Conservation (phyloP, 2,113 vertebrate species). For the Grantiella picta region DNA sequence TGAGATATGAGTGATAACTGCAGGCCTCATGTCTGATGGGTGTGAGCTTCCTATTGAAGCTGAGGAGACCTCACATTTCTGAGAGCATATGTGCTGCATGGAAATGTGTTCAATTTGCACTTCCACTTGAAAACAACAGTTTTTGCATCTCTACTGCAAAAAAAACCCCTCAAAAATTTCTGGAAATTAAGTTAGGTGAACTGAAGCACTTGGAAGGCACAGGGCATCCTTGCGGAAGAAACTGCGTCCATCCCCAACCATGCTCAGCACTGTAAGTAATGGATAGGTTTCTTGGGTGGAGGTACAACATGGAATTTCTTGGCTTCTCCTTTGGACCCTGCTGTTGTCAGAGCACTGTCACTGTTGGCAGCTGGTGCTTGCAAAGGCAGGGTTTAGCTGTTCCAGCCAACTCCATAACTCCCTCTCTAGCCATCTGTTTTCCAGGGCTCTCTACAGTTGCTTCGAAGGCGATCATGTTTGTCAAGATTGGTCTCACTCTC, state of each 20-base stretch:
- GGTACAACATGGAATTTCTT: not conserved
- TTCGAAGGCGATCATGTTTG: not conserved
- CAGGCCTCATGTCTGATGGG: not conserved
- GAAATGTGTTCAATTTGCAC: not conserved
- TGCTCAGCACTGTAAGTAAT: not conserved
- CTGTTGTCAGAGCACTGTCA: not conserved
- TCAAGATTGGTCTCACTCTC: not conserved
- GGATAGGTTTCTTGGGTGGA: not conserved
- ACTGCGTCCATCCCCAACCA: not conserved
- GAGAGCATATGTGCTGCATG: fast-evolving
- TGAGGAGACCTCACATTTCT: not conserved
- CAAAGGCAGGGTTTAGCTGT: not conserved
- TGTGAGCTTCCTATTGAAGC: not conserved
- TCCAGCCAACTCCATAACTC: not conserved
- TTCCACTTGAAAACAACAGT: not conserved
- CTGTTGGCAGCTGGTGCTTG: not conserved
- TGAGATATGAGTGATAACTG: not conserved
- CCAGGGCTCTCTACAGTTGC: not conserved
- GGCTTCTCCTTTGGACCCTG: not conserved
- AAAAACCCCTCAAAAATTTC: not conserved
- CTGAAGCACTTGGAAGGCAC: not conserved
- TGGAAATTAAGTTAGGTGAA: not conserved
- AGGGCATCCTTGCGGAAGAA: not conserved
- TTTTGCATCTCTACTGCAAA: not conserved
- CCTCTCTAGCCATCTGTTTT: not conserved